phyloP scores from a whole-genome alignment of 2,113 vertebrate species.

The Cinclus mexicanus region DNA sequence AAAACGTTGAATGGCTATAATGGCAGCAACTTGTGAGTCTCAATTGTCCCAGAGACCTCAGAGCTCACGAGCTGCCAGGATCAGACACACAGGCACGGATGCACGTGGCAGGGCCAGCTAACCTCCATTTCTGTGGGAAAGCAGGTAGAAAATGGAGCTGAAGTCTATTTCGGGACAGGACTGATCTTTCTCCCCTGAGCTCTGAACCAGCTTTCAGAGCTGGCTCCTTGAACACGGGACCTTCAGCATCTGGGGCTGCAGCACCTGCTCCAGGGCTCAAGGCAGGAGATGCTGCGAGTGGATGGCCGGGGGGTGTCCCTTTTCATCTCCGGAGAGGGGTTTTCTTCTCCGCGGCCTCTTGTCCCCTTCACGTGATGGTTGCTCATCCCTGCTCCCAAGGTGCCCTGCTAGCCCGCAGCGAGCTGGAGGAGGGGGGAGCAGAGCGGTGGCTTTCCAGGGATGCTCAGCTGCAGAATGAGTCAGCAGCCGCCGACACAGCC shows the following conservation, averaged over 20 bases:
- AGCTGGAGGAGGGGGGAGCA: not conserved
- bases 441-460: conserved; percentile 47
- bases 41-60: rapidly evolving
- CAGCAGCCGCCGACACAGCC: conserved; percentile 35
- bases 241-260: not conserved
- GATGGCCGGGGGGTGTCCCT: not conserved
- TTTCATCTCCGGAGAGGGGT: not conserved
- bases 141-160: conserved; percentile 31
- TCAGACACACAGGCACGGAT: rapidly evolving
- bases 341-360: not conserved
- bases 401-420: conserved; percentile 46
- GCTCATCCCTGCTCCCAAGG: not conserved
- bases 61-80: not conserved
- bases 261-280: rapidly evolving
- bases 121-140: conserved; percentile 11
- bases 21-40: not conserved
- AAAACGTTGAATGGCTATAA: not conserved
- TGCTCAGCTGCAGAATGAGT: conserved; percentile 64
- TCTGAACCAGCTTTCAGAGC: not conserved
- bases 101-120: not conserved
- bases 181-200: not conserved
- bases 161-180: not conserved
- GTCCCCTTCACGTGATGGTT: not conserved
- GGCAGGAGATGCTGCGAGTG: not conserved
- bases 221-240: rapidly evolving